Evolutionary conservation across 2,888 invertebrate genomes (phyloP).

Genomic region (Erebia palarica): DNA sequence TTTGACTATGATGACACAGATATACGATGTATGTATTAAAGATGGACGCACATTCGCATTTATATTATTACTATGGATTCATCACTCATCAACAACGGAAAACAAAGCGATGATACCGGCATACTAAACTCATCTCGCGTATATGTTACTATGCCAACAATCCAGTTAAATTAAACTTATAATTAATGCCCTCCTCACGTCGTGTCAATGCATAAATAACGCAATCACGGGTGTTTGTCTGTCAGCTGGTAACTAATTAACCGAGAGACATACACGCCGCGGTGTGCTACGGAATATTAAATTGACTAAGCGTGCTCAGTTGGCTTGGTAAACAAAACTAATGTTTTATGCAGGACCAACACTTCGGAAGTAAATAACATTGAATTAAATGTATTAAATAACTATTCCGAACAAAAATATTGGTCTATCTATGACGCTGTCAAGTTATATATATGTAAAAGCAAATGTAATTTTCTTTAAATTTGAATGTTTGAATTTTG

Average conservation of each 20-base stretch:
- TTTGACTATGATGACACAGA: too few species aligned
- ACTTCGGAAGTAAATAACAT: background rate
- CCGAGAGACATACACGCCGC: conserved; percentile 24
- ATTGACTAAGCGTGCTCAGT: background rate
- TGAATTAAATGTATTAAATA: too few species aligned
- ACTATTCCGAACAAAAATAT: too few species aligned
- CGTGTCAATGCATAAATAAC: conserved; percentile 36
- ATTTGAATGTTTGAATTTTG: too few species aligned
- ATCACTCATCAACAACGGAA: background rate
- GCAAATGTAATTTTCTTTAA: too few species aligned
- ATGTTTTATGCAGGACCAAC: background rate
- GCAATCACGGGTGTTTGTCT: conserved; percentile 38
- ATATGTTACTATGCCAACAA: conserved; percentile 11
- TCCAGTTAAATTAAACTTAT: conserved; percentile 26
- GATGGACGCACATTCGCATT: too few species aligned
- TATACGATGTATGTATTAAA: too few species aligned
- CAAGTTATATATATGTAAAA: too few species aligned
- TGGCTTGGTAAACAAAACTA: conserved; percentile 1
- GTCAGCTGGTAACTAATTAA: conserved; percentile 37
- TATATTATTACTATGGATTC: background rate
- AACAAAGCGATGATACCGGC: background rate
- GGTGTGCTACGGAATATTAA: conserved; percentile 19
- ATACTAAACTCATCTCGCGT: background rate
- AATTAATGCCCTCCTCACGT: conserved; percentile 23
- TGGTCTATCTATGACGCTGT: too few species aligned